A percentile compares a stretch with the other conserved stretches of the same genome.
These are phyloP conservation scores for Poeciliopsis occidentalis DNA, from an alignment of 2,113 vertebrate genomes.

Conservation along the genomic window DNA sequence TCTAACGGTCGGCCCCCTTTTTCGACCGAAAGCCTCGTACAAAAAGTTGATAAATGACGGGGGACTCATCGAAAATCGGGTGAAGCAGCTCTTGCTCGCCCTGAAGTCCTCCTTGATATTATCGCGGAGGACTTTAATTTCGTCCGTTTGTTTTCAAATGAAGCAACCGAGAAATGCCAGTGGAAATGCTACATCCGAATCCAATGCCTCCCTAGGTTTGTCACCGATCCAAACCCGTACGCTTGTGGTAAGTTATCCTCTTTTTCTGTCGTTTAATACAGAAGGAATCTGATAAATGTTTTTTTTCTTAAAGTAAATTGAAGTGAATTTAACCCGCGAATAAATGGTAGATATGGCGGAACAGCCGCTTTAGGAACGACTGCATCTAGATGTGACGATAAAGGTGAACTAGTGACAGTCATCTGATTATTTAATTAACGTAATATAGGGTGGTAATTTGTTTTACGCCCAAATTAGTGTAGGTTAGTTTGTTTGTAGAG, in stretches of 20 bases:
- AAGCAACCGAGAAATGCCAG: constrained; percentile 71
- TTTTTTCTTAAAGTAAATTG: too few species aligned
- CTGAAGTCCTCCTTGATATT: neutral
- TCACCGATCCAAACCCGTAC: constrained; percentile 54
- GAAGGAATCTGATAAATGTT: neutral
- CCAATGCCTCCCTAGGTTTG: constrained; percentile 79
- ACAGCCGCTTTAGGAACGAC: constrained; percentile 13
- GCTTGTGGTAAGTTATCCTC: constrained; percentile 72
- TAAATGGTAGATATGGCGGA: neutral
- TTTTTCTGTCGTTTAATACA: neutral
- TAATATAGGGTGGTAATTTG: constrained; percentile 53
- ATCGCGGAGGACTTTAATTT: constrained; percentile 2
- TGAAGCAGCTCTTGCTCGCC: neutral
- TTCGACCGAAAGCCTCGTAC: constrained; percentile 52
- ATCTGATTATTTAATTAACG: constrained; percentile 27
- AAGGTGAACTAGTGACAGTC: constrained; percentile 54
- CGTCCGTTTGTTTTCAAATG: constrained; percentile 19
- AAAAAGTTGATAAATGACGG: constrained; percentile 55
- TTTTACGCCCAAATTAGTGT: neutral
- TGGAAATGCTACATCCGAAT: constrained; percentile 75
- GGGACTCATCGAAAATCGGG: constrained; percentile 15
- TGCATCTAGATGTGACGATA: constrained; percentile 33
- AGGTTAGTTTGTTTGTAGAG: neutral
- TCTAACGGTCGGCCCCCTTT: constrained; percentile 67
- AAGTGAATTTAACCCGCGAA: constrained; percentile 4